Percentiles rank a stretch among this genome's conserved stretches.
Conservation (phyloP, 2,888 invertebrate species). For the Papilio protenor region DNA sequence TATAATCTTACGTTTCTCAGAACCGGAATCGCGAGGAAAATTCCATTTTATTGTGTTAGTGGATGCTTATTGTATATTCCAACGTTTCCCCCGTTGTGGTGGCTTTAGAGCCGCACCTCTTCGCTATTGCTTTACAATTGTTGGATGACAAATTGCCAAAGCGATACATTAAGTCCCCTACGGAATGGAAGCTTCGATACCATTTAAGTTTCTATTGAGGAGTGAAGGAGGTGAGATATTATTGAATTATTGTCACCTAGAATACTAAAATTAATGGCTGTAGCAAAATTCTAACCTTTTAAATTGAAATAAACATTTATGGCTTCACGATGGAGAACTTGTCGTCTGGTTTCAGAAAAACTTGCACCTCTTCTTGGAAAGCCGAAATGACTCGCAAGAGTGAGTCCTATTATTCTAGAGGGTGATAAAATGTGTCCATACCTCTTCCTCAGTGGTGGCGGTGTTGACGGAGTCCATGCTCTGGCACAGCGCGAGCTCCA, state of each 20-base stretch:
- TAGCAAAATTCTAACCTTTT: background rate
- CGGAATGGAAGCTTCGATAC: constrained; percentile 56
- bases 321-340: background rate
- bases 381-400: background rate
- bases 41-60: constrained; percentile 79
- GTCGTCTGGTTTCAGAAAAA: background rate
- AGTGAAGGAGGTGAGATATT: constrained; percentile 49
- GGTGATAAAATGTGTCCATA: constrained; percentile 75
- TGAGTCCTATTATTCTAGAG: background rate
- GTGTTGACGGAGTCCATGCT: constrained; percentile 99
- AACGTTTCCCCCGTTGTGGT: constrained; percentile 72
- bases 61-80: constrained; percentile 77
- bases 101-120: constrained; percentile 61
- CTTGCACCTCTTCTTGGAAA: background rate
- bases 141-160: constrained; percentile 74
- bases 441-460: constrained; percentile 98
- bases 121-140: constrained; percentile 71
- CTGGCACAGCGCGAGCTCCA: constrained; percentile 93
- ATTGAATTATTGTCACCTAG: constrained; percentile 38
- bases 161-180: constrained; percentile 67
- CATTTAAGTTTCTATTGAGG: constrained; percentile 61
- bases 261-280: constrained; percentile 36
- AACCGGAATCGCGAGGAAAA: constrained; percentile 64
- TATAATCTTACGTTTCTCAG: constrained; percentile 66
- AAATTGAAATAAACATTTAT: background rate